These are phyloP conservation scores for Ophioninae sp. DNA, from an alignment of 2,888 invertebrate genomes.

Conservation along the genomic window DNA sequence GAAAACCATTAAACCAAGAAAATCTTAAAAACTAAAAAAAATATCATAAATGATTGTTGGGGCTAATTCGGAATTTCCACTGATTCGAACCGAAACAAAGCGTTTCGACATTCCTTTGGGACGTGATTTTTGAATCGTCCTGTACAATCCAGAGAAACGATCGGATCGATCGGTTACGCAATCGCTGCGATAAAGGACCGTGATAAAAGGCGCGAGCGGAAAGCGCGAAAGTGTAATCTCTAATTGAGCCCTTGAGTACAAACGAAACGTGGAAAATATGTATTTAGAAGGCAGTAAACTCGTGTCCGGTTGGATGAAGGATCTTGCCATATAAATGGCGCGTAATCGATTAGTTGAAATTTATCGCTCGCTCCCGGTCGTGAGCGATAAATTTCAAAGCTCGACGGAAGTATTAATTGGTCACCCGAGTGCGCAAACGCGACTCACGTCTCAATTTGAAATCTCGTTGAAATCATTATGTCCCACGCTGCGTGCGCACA, in stretches of 20 bases:
- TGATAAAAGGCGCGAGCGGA: background rate
- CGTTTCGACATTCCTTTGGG: background rate
- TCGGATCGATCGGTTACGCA: constrained; percentile 18
- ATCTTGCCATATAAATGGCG: constrained; percentile 23
- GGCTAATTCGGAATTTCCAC: too few relatives aligned
- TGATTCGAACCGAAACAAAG: background rate
- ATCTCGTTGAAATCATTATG: background rate
- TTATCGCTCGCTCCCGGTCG: constrained; percentile 36
- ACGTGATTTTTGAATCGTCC: background rate
- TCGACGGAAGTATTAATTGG: constrained; percentile 31
- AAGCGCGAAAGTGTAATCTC: constrained; percentile 24
- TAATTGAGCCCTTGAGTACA: background rate
- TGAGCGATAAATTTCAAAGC: constrained; percentile 26
- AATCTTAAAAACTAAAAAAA: too few relatives aligned
- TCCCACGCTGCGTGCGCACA: constrained; percentile 15
- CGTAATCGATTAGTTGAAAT: constrained; percentile 51
- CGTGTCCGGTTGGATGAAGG: background rate
- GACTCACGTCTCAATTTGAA: constrained; percentile 53
- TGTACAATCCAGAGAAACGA: background rate
- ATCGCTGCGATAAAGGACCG: constrained; percentile 20
- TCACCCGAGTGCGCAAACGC: background rate
- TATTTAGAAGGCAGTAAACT: constrained; percentile 35
- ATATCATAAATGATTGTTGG: too few relatives aligned
- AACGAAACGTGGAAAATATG: constrained; percentile 6
- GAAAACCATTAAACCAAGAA: too few relatives aligned